These are phyloP conservation scores for Opisthocomus hoazin DNA, from an alignment of 2,113 vertebrate species.

Conservation along the genomic window DNA sequence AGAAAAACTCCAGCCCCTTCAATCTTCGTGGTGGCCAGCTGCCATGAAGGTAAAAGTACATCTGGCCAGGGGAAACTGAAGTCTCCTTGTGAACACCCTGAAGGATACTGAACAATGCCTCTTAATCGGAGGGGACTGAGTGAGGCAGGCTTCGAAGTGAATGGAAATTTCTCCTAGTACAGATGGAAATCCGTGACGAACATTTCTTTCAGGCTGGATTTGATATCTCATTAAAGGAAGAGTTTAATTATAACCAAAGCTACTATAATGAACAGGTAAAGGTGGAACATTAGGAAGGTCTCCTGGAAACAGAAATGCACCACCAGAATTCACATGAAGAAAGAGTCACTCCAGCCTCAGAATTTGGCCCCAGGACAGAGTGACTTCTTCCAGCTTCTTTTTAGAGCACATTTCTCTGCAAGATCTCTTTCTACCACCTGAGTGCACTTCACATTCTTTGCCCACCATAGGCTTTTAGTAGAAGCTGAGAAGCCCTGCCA, in stretches of 20 bases:
- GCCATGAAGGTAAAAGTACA: not conserved
- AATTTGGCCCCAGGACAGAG: not conserved
- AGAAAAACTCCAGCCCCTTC: not conserved
- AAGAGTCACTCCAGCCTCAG: not conserved
- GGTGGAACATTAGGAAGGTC: not conserved
- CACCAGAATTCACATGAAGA: not conserved
- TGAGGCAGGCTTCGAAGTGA: not conserved
- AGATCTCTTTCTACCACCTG: not conserved
- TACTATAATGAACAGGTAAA: not conserved
- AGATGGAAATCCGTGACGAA: not conserved
- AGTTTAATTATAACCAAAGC: slow-evolving; percentile 8
- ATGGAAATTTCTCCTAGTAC: not conserved
- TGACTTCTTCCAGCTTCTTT: not conserved
- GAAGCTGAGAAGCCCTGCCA: not conserved
- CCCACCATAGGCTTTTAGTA: not conserved
- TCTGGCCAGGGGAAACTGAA: not conserved
- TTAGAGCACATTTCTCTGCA: not conserved
- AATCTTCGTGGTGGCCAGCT: not conserved
- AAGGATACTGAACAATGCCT: not conserved
- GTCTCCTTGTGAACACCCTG: not conserved
- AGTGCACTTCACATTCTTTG: not conserved
- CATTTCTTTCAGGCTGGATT: not conserved
- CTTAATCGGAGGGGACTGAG: not conserved
- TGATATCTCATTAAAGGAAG: not conserved
- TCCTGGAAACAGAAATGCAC: not conserved